These are phyloP conservation scores for Balaenoptera acutorostrata DNA, from an alignment of 2,113 vertebrate species.

Conservation along the genomic window DNA sequence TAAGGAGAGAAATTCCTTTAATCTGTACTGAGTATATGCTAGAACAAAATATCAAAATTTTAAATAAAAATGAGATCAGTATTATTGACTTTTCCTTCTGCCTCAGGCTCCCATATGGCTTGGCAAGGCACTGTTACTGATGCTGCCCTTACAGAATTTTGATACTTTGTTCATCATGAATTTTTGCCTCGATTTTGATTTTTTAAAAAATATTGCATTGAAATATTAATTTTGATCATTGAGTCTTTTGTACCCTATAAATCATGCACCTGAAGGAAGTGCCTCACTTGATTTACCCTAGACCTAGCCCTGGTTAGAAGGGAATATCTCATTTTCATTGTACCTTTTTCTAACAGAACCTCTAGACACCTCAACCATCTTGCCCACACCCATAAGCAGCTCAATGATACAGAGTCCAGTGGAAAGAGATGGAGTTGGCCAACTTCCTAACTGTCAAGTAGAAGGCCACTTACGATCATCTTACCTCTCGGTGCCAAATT, in stretches of 20 bases:
- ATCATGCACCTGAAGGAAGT: neutral
- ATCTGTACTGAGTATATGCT: neutral
- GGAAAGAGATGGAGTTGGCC: neutral
- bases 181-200: neutral
- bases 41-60: neutral
- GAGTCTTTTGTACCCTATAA: neutral
- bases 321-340: neutral
- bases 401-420: neutral
- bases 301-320: neutral
- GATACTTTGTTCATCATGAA: neutral
- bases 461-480: neutral
- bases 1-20: neutral
- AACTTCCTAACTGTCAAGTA: neutral
- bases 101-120: neutral
- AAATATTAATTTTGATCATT: neutral
- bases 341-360: neutral
- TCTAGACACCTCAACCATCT: neutral
- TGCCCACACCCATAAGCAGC: neutral
- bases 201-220: neutral
- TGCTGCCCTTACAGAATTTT: neutral
- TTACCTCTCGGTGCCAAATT: constrained; percentile 97
- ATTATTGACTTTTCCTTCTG: neutral
- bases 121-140: neutral
- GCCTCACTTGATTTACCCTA: neutral
- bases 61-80: neutral